Evolutionary conservation across 2,113 vertebrate genomes (phyloP).

Genomic region (Trochalopteron elliotii): DNA sequence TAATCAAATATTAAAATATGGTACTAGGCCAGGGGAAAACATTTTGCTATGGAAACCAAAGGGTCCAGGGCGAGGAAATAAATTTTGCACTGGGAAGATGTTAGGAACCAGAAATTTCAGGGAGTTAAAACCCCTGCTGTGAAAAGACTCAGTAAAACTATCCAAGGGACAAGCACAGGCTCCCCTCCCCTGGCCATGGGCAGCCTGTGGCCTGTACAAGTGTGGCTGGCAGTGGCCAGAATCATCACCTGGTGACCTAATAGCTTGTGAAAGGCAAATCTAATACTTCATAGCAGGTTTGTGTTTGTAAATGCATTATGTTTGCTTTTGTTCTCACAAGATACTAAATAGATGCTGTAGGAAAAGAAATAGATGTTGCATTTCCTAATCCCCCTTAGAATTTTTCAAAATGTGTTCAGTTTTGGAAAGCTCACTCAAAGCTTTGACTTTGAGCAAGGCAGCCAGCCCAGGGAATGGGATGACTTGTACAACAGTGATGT

Average conservation of each 20-base stretch:
- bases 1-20: neutral
- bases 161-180: accelerated
- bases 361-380: neutral
- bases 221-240: neutral
- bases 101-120: neutral
- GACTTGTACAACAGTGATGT: neutral
- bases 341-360: neutral
- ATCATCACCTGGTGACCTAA: neutral
- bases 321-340: neutral
- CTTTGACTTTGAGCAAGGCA: neutral
- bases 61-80: neutral
- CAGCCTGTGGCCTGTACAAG: neutral
- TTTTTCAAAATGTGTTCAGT: neutral
- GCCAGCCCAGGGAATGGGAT: neutral
- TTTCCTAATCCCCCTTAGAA: neutral
- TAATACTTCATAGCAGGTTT: neutral
- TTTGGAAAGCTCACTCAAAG: neutral
- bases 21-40: neutral
- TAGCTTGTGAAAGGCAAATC: neutral
- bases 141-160: neutral
- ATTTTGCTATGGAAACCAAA: neutral
- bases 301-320: neutral
- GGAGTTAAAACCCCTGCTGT: neutral
- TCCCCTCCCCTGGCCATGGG: neutral
- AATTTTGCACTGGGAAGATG: neutral